Evolutionary conservation across 1,140 invertebrate species (phyloP), one percentile per base, ranked within the genome.

Genomic region (Bombus consobrinus): DNA sequence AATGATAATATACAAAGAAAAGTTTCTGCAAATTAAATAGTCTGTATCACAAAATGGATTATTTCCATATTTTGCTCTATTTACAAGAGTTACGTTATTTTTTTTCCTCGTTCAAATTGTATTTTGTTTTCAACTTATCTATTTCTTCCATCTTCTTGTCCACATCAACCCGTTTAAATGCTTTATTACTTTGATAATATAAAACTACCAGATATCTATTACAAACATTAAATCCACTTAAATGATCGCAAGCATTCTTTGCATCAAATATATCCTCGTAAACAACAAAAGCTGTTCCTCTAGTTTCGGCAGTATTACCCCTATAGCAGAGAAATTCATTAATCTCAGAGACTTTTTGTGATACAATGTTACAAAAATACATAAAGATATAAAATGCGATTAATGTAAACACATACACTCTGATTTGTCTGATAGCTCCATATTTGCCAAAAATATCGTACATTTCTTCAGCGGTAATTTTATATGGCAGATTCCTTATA

Each of bases 401-500:
- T 39, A 34, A 41, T 15, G 1, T 3, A 64, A 71, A 37, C 93
- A 97, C 98, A 97, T 97, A 99, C 98, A 99, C 98, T 96, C 99
- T 96, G 81, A 99, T 99, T 96, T 99, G 99, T 90, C 99, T 95
- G 83, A 99, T 99, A 28, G 99, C 99, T 93, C 99, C 99, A 96
- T 99, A 99, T 96, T 99, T 99, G 59, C 99, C 99, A 97, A 99
- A 99, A 89, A 99, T 99, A 96, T 99, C 99, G 94, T 99, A 99
- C 99, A 99, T 99, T 97, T 99, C 99, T 96, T 99, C 99, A n/a
- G 98, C 98, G 78, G 99, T 99, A 81, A 99, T 99, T 96, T 99
- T 99, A 93, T 99, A 99, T 1, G 99, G 99, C 74, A 99, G 96
- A 96, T 99, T 99, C 92, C 99, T 96, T 4, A 99, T 97, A 93